Evolutionary conservation across 2,797 vertebrate genomes (phyloP).

Genomic region (Hydrocynus forskahlii): DNA sequence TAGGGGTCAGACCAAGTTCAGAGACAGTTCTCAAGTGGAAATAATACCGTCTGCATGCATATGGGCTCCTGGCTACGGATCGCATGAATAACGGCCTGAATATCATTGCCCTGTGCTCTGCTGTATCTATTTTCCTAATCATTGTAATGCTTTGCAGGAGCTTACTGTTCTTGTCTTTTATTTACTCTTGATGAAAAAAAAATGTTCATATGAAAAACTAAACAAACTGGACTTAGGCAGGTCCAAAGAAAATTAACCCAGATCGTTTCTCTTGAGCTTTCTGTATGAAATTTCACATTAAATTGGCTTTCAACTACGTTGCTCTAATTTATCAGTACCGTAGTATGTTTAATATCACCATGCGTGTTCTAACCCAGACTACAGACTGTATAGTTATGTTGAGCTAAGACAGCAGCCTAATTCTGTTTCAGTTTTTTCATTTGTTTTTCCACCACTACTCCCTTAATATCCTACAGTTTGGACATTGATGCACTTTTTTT

Average conservation of each 20-base stretch:
- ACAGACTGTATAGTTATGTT: background rate
- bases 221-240: background rate
- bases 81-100: constrained; percentile 30
- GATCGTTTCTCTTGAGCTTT: background rate
- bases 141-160: constrained; percentile 5
- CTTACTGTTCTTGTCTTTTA: background rate
- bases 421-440: too few species aligned
- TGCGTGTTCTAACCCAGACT: too few species aligned
- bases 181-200: background rate
- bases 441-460: too few species aligned
- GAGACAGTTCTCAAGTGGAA: constrained; percentile 48
- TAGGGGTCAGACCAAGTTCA: constrained; percentile 56
- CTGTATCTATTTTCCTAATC: constrained; percentile 4
- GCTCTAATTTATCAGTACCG: too few species aligned
- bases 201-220: background rate
- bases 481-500: too few species aligned
- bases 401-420: too few species aligned
- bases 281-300: background rate
- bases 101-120: constrained; percentile 3
- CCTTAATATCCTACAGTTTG: too few species aligned
- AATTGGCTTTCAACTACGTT: background rate
- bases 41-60: constrained; percentile 48
- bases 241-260: background rate
- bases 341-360: too few species aligned
- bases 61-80: constrained; percentile 24